These are phyloP conservation scores for Ceuthmochares aereus DNA, from an alignment of 2,113 vertebrate genomes.

Conservation along the genomic window DNA sequence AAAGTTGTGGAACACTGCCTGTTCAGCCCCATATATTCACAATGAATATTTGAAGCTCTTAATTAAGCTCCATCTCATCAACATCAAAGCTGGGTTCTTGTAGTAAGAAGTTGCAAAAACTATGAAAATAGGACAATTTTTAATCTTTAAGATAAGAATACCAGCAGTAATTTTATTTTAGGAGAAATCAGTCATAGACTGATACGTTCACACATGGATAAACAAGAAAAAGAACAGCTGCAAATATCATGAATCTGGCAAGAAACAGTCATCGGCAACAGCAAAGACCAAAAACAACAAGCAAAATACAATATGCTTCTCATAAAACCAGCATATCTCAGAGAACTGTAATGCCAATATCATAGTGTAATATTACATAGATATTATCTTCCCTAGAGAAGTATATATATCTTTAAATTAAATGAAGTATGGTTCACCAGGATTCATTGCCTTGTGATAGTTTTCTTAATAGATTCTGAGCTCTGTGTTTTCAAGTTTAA, in stretches of 20 bases:
- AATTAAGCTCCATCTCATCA: slow-evolving; percentile 13
- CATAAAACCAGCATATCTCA: neutral
- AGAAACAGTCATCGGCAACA: neutral
- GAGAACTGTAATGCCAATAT: neutral
- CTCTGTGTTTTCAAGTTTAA: neutral
- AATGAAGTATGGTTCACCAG: neutral
- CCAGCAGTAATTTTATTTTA: neutral
- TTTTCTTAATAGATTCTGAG: neutral
- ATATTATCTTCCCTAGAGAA: neutral
- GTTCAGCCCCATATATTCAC: slow-evolving; percentile 15
- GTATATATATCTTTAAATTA: neutral
- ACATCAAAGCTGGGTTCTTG: neutral
- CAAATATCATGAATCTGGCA: neutral
- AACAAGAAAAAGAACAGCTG: neutral
- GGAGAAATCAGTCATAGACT: neutral
- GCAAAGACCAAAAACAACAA: neutral
- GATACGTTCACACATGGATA: neutral
- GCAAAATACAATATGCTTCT: neutral
- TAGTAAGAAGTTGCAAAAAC: slow-evolving; percentile 35
- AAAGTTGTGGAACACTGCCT: slow-evolving; percentile 44
- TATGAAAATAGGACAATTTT: neutral
- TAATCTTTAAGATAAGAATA: neutral
- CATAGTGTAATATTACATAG: neutral
- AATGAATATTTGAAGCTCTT: slow-evolving; percentile 40
- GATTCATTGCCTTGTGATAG: neutral